Evolutionary conservation across 2,113 vertebrate species (phyloP).

Genomic region (Daubentonia madagascariensis): DNA sequence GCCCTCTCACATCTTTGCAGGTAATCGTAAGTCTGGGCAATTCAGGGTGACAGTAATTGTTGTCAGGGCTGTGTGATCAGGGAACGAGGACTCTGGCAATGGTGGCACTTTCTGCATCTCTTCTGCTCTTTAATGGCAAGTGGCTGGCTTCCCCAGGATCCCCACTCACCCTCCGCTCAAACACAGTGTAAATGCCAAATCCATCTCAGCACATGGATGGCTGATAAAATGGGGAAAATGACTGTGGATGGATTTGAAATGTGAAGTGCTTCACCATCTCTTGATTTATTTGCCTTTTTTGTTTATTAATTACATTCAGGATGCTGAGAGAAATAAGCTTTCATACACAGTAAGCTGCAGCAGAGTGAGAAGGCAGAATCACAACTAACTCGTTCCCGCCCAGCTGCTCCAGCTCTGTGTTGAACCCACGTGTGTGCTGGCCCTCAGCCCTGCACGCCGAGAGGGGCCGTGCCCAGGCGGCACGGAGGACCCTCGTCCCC

Average conservation of each 20-base stretch:
- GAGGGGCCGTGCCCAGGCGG: not conserved
- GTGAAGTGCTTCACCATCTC: not conserved
- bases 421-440: rapidly evolving
- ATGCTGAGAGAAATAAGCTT: not conserved
- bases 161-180: not conserved
- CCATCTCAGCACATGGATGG: not conserved
- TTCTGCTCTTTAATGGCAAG: conserved; percentile 1
- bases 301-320: not conserved
- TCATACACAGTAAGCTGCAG: not conserved
- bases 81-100: not conserved
- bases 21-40: conserved; percentile 68
- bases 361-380: not conserved
- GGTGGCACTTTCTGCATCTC: not conserved
- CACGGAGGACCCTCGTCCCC: rapidly evolving
- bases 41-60: conserved; percentile 60
- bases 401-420: not conserved
- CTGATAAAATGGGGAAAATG: not conserved
- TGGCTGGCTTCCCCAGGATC: conserved; percentile 22
- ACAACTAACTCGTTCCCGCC: not conserved
- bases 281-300: not conserved
- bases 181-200: not conserved
- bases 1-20: conserved; percentile 65
- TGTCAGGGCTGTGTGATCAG: not conserved
- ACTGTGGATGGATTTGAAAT: not conserved
- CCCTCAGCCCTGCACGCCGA: not conserved